Evolutionary conservation across 2,797 vertebrate genomes (phyloP), one percentile per base, ranked within the genome.

Genomic region (Ctenosaura bakeri): DNA sequence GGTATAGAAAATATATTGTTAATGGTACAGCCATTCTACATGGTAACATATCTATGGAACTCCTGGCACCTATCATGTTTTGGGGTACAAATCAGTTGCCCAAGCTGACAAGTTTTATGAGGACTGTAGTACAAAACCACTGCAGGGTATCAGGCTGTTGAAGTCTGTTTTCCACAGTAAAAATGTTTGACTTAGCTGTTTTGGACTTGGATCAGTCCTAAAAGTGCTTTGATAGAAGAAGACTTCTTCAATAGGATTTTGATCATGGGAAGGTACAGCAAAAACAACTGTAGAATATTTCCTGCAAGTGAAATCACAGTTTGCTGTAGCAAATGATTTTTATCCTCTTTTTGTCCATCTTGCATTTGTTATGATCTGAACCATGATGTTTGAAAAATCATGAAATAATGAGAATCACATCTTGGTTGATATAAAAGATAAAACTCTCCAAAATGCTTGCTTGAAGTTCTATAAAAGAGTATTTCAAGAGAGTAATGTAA

Each of bases 241-340:
- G 38, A 16, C 76, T 18, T 46, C 78, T 87, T 87, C 74, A 83
- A 0, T 16, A 6, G 1, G 2, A 1, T 38, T 77, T 80, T 73
- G 84, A 54, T 52, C 6, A 22, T 13, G 38, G 59, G 5, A 16
- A 90, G 46, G 66, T 20, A 89, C 85, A 76, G 1, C 62, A 69
- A 82, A 22, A 13, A 46, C 7, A 32, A 18, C 29, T 56, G 8
- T 6, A 2, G 42, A 29, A 42, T 83, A 82, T 46, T 69, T 87
- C 35, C 79, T 74, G 18, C 26, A 32, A 5, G 22, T 59, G 69
- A 52, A 59, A 88, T 83, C 18, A 83, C 16, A 46, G 84, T 91
- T 90, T 89, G 88, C 76, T 83, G 56, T 32, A 66, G 56, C 29
- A 87, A 83, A 81, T 64, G 59, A 22, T n/a, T 73, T 29, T 38